phyloP scores from a whole-genome alignment of 2,888 invertebrate genomes.

The Noctua janthe region DNA sequence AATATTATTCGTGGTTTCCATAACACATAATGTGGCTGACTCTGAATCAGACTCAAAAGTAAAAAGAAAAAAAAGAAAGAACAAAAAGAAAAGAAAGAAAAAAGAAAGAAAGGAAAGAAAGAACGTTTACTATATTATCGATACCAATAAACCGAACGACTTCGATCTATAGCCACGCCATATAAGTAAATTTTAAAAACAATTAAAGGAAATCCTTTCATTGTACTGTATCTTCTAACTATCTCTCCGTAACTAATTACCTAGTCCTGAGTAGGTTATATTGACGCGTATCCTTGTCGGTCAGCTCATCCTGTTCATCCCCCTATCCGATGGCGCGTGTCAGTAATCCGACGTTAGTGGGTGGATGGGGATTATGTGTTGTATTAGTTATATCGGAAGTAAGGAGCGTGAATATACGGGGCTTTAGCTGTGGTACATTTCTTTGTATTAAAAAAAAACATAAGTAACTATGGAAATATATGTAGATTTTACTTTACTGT shows the following conservation, averaged over 20 bases:
- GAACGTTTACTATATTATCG: neutral
- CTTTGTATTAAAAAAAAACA: neutral
- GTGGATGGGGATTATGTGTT: conserved; percentile 66
- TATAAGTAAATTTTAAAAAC: neutral
- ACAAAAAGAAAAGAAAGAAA: too few relatives aligned
- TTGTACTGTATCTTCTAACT: neutral
- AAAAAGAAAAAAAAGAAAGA: too few relatives aligned
- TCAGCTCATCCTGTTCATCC: conserved; percentile 57
- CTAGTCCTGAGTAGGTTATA: conserved; percentile 6
- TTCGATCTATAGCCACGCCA: too few relatives aligned
- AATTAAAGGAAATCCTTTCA: too few relatives aligned
- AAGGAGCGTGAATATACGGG: conserved; percentile 8
- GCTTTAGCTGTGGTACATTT: neutral
- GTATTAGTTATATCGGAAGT: conserved; percentile 25
- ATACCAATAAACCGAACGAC: too few relatives aligned
- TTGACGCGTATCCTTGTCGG: conserved; percentile 54
- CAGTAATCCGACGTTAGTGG: conserved; percentile 76
- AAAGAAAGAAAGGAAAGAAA: too few relatives aligned
- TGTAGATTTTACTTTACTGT: neutral
- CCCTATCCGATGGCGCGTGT: conserved; percentile 68
- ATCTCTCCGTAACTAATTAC: conserved; percentile 21
- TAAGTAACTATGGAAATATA: neutral
- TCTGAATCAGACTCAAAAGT: neutral
- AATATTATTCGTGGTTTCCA: neutral
- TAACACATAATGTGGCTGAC: too few relatives aligned